Base-by-base conservation (phyloP, 2,888 invertebrate genomes). In the Tetanocera ferruginea region DNA sequence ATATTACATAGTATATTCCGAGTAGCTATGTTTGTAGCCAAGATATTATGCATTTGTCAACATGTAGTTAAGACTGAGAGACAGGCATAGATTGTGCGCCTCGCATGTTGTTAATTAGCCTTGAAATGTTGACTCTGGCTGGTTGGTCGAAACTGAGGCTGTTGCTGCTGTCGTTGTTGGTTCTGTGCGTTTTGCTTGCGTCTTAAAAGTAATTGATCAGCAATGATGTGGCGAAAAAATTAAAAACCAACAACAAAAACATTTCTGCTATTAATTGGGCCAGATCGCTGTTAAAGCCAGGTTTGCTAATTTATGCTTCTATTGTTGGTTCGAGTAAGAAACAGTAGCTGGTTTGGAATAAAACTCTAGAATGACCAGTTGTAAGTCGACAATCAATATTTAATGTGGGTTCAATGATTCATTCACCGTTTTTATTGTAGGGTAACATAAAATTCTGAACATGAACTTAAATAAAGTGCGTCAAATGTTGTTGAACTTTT, bases 81-180 rank as follows among this genome's bases (percentile, higher is more conserved):
- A 28, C 19, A 60, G 11, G 25, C 25, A 5, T 25, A 60, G 25
- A 60, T 60, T 60, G 57, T 28, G 43, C 23, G 57, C 23, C 57
- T 60, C 6, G 57, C 57, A 60, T 60, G 57, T 60, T 60, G 19
- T 60, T 60, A 60, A 60, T 60, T 60, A 60, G 57, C 23, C 57
- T 60, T 60, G 57, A 60, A 60, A 60, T 25, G 28, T 43, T 43
- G 43, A 11, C 52, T 14, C 5, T 23, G 55, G 14, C 43, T 43
- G 43, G 43, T 43, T 43, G 43, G 43, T 43, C 11, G 43, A 43
- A 43, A 43, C 43, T 43, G 43, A 11, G 43, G 43, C 43, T 43
- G 43, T 6, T 43, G 43, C 11, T 43, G 43, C 11, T 43, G 43
- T 6, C 14, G 43, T 43, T 14, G 4, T 11, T 60, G 11, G 9